Conservation (phyloP, 1,140 invertebrate species). For the Drosophila nebulosa region DNA sequence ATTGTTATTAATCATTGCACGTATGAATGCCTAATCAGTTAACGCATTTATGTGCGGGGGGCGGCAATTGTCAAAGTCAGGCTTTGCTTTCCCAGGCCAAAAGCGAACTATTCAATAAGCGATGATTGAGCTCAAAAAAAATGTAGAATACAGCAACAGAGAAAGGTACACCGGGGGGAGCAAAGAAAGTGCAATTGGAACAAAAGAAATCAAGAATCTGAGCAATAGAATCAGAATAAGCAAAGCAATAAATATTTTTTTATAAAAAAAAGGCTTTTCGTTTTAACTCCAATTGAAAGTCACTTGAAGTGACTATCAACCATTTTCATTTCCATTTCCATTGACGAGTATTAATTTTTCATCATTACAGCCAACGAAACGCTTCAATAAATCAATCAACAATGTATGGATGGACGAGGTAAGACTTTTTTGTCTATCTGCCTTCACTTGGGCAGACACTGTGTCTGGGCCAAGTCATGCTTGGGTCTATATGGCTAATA, state of each 20-base stretch:
- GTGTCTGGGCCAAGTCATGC: constrained; percentile 50
- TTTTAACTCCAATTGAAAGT: constrained; percentile 35
- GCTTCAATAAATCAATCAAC: constrained; percentile 76
- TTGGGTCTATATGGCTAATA: constrained; percentile 65
- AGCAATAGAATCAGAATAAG: constrained; percentile 21
- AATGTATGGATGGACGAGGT: constrained; percentile 39
- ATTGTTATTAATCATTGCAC: constrained; percentile 75
- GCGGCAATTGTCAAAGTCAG: constrained; percentile 62
- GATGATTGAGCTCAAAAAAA: constrained; percentile 65
- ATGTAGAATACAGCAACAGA: constrained; percentile 35
- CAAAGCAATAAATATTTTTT: constrained; percentile 73
- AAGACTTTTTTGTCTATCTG: neutral
- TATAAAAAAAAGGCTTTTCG: constrained; percentile 41
- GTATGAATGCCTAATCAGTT: constrained; percentile 78
- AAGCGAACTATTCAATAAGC: constrained; percentile 65
- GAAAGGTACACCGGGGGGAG: neutral
- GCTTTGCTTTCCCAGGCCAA: constrained; percentile 58
- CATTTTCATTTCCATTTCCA: constrained; percentile 35
- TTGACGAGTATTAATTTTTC: constrained; percentile 78
- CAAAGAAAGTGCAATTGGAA: constrained; percentile 3
- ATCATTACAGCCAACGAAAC: constrained; percentile 64
- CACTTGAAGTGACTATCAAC: constrained; percentile 27
- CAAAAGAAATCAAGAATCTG: constrained; percentile 5
- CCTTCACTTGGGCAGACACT: constrained; percentile 27
- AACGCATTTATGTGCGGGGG: constrained; percentile 20